Conservation (phyloP, 2,113 vertebrate genomes). For the Pyxicephalus adspersus region DNA sequence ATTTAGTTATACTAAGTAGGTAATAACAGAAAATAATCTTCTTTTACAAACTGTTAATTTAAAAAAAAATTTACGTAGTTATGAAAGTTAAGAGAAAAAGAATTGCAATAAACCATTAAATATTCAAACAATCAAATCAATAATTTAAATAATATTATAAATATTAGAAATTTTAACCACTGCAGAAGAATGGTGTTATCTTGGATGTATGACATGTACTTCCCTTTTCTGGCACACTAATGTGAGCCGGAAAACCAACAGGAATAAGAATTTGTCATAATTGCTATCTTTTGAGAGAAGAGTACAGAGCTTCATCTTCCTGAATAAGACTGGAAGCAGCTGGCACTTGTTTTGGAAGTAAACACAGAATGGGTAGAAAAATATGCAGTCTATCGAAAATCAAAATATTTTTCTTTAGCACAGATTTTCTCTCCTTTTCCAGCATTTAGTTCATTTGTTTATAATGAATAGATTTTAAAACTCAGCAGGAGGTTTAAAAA, state of each 20-base stretch:
- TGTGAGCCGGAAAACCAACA: slow-evolving; percentile 46
- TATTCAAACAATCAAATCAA: slow-evolving; percentile 19
- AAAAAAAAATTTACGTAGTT: neutral
- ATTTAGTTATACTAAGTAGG: slow-evolving; percentile 4
- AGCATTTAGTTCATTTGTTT: neutral
- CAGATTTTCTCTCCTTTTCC: neutral
- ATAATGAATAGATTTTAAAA: neutral
- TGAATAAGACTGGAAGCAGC: slow-evolving; percentile 33
- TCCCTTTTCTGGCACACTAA: neutral
- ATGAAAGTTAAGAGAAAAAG: neutral
- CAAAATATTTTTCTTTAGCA: slow-evolving; percentile 5
- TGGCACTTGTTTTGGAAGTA: slow-evolving; percentile 13
- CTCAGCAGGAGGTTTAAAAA: no score
- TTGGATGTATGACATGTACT: slow-evolving; percentile 29
- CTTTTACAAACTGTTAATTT: neutral
- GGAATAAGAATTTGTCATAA: slow-evolving; percentile 37
- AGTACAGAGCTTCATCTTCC: slow-evolving; percentile 23
- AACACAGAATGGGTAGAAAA: neutral
- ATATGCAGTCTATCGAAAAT: neutral
- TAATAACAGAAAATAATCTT: slow-evolving; percentile 3
- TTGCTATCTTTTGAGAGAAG: slow-evolving; percentile 31
- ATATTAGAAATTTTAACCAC: slow-evolving; percentile 6
- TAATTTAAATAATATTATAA: neutral
- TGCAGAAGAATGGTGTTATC: slow-evolving; percentile 1
- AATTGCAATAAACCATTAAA: slow-evolving; percentile 20